Conservation (phyloP, 2,888 invertebrate genomes). For the Acleris literana region DNA sequence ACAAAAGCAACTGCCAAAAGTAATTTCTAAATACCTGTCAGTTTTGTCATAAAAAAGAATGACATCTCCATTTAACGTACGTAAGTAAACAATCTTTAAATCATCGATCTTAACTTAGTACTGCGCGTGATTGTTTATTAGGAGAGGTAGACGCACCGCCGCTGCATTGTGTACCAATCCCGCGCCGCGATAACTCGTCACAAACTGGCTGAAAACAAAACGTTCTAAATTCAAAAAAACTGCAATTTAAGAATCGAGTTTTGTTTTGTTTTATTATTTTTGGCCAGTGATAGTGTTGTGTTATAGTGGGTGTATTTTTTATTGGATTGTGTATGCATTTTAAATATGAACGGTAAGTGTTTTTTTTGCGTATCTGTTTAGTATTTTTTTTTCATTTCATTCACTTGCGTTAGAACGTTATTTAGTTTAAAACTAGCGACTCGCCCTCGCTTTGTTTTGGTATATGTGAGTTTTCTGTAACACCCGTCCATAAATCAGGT, state of each 20-base stretch:
- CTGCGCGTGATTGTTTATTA: slow-evolving; percentile 30
- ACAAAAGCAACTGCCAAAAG: no score
- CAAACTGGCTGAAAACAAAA: slow-evolving; percentile 18
- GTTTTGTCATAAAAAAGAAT: no score
- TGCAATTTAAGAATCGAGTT: background rate
- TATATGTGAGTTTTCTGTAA: no score
- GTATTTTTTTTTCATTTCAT: background rate
- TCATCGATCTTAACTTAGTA: background rate
- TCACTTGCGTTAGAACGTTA: no score
- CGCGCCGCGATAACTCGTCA: slow-evolving; percentile 23
- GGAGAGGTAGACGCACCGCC: slow-evolving; percentile 17
- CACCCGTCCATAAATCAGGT: no score
- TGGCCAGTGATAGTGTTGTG: slow-evolving; percentile 32
- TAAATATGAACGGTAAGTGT: slow-evolving; percentile 25
- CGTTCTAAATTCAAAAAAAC: background rate
- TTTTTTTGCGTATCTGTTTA: background rate
- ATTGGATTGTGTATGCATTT: slow-evolving; percentile 8
- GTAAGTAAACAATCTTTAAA: no score
- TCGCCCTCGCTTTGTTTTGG: no score
- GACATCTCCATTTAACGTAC: no score
- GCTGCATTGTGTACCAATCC: slow-evolving; percentile 26
- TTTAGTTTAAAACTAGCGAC: no score
- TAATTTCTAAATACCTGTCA: no score
- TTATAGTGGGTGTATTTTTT: slow-evolving; percentile 12
- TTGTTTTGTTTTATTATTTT: background rate